These are phyloP conservation scores for Macrosiphum euphorbiae DNA, from an alignment of 2,888 invertebrate genomes.

Conservation along the genomic window DNA sequence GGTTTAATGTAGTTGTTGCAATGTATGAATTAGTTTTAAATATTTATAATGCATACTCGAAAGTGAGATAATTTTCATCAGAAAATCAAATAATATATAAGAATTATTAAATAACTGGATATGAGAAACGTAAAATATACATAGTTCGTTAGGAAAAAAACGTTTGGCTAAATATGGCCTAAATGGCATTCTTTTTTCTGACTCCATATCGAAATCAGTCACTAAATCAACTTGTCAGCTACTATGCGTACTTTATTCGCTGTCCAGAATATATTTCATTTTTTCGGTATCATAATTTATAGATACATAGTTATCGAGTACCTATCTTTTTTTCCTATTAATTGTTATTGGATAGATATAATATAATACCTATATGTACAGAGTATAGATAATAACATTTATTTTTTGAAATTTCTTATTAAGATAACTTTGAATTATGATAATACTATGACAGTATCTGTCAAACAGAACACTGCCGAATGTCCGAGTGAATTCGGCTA, in stretches of 20 bases:
- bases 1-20: background rate
- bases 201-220: background rate
- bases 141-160: background rate
- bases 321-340: background rate
- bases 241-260: background rate
- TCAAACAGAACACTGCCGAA: background rate
- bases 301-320: background rate
- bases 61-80: background rate
- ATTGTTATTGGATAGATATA: background rate
- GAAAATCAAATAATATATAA: background rate
- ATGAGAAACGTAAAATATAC: background rate
- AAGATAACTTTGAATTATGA: background rate
- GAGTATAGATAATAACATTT: background rate
- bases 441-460: background rate
- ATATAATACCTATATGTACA: background rate
- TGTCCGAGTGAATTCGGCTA: too few species aligned
- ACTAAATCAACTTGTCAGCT: background rate
- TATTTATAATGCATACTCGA: background rate
- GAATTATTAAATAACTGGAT: too few species aligned
- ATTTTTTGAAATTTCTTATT: background rate
- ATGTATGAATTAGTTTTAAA: background rate
- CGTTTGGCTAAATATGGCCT: background rate
- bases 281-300: background rate
- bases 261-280: background rate
- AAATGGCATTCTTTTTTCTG: background rate